Evolutionary conservation across 2,797 vertebrate species (phyloP), one percentile per base, ranked within the genome.

Genomic region (Myotis myotis): DNA sequence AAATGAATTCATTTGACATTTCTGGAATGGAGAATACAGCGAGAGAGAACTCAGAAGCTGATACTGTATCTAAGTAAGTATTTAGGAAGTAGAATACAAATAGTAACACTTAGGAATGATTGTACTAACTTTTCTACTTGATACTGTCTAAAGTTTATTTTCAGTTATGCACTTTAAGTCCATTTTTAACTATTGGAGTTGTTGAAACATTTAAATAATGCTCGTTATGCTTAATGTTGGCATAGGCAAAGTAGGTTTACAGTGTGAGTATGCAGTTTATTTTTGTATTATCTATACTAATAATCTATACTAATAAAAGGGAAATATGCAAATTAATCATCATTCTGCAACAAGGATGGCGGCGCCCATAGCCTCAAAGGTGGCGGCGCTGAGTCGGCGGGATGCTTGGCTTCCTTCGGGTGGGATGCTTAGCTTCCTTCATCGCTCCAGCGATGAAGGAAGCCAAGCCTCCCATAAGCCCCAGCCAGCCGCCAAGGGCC

Each of bases 61-160:
- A 84, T 38, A 76, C 66, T 89, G 47, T 95, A 86, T 97, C 96
- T 93, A 78, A 96, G 98, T 98, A 97, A 98, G 98, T 98, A 93
- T 38, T 79, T 86, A 57, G 38, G 64, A 68, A 92, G 76, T 0
- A 6, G 15, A 89, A 79, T 68, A 55, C 78, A 92, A 85, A 62
- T 62, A 79, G 9, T 83, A 86, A 44, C 6, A 79, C 51, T 86
- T 74, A 76, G 38, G 16, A 89, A 36, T 89, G 20, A 72, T 57
- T 93, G 17, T 41, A 44, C 30, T 90, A 38, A 79, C 23, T 89
- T 94, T 88, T 90, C 5, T 79, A 25, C 7, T 76, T 85, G n/a
- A 66, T 87, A 71, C 30, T 20, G 8, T 94, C n/a, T 80, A 41
- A 68, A 60, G 83, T 95, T 75, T 93, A 47, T 75, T 91, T 91